Percentiles rank a stretch among this genome's conserved stretches.
Conservation (phyloP, 1,140 invertebrate genomes). For the Drosophila subobscura region DNA sequence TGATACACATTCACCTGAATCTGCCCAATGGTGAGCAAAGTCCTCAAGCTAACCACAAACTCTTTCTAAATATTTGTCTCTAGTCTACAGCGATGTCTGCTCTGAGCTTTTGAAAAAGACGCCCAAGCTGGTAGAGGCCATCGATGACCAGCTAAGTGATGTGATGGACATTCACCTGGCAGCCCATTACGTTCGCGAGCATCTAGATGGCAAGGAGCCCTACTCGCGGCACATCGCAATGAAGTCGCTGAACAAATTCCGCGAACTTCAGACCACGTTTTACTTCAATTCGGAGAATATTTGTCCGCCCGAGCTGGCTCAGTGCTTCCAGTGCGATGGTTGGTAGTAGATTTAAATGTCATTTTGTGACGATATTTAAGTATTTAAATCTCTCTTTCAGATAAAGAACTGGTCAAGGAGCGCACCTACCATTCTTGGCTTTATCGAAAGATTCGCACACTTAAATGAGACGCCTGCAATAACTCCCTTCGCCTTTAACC, state of each 20-base stretch:
- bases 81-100: constrained; percentile 74
- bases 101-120: constrained; percentile 62
- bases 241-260: constrained; percentile 69
- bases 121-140: constrained; percentile 48
- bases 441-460: constrained; percentile 70
- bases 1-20: constrained; percentile 82
- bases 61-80: not conserved
- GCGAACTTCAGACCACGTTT: constrained; percentile 68
- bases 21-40: constrained; percentile 61
- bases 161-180: constrained; percentile 71
- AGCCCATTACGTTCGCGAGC: constrained; percentile 60
- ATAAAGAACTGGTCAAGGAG: constrained; percentile 71
- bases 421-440: constrained; percentile 72
- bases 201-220: constrained; percentile 74
- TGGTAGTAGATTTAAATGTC: not conserved
- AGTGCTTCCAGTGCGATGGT: constrained; percentile 73
- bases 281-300: constrained; percentile 77
- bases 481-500: not conserved
- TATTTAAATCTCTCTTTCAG: constrained; percentile 35
- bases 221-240: constrained; percentile 70
- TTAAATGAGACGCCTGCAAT: constrained; percentile 36
- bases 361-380: not conserved
- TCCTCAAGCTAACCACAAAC: not conserved
- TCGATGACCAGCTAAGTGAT: constrained; percentile 68
- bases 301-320: constrained; percentile 64